Base-by-base conservation (phyloP, 2,113 vertebrate genomes). In the Benitochromis conjunctus region DNA sequence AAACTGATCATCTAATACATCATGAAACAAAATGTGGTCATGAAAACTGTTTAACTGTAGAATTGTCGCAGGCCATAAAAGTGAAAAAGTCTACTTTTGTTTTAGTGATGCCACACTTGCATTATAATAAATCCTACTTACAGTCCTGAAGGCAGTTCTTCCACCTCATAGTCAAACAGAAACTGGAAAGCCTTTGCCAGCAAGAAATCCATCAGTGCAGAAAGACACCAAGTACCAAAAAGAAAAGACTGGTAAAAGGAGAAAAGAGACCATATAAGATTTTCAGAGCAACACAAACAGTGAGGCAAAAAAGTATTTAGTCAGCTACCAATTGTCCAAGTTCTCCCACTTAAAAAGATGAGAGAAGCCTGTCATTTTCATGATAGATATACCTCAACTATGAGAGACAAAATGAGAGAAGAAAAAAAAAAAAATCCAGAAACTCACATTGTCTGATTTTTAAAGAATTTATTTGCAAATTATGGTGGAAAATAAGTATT, bases 111-210 rank as follows among this genome's bases (percentile, higher is more conserved):
- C 3, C 18, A 26, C 46, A 76, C 7, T 3, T 48, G 60, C 0
- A 2, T n/a, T 13, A 48, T 7, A 43, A 11, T 13, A 18, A 16
- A 19, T 13, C n/a, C 18, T 77, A 96, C 96, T 96, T 90, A 97
- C 96, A 95, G 91, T 86, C 96, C 96, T 2, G 96, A 92, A 19
- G 96, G 94, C 66, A 97, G 93, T 82, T 96, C 94, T 48, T 96
- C 94, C 74, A 97, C 94, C 85, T 95, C 90, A 36, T 96, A 91
- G 7, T 96, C 92, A 88, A 96, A 96, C 2, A 96, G 79, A 71
- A 89, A 91, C 74, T 88, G 81, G 79, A 96, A 91, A 5, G 84
- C 83, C 69, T 95, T 91, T 6, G 85, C 93, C 62, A 96, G 82
- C 83, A 97, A 79, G 81, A 94, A 76, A 84, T 97, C 96, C 82